Base-by-base conservation (phyloP, 53 echinoderm and acorn worm species). In the Astropecten irregularis region DNA sequence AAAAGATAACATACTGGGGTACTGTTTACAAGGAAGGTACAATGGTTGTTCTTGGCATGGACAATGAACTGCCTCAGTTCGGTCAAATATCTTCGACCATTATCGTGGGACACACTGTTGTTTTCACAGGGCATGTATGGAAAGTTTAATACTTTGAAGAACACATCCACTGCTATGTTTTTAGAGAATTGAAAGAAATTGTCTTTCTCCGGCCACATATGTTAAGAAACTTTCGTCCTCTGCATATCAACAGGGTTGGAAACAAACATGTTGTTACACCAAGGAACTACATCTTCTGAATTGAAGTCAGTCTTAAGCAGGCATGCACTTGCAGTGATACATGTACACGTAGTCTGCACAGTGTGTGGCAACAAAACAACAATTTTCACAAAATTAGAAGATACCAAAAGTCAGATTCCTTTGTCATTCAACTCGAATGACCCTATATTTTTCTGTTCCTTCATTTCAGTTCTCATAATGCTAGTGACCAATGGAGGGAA, bases 1-100 rank as follows among this genome's bases (percentile, higher is more conserved):
- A 86, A 35, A 81, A 82, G 86, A 18, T 31, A 27, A 86, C 52
- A 33, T 21, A 62, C 20, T 32, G 63, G 61, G 86, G 90, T 9
- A 54, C 53, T 3, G 16, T 22, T 16, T 90, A 86, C 66, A 36
- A 82, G 29, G 32, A 40, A 49, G 86, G 82, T 23, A 73, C 72
- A 54, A 82, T 82, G 37, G 82, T 82, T 9, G 82, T 40, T 0
- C 39, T 72, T 40, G 66, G 42, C 19, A 82, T 86, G 39, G 23
- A 49, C 2, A 82, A 86, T 40, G 86, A 86, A 58, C 6, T 69
- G 25, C 64, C 69, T 2, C 60, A 77, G 27, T 25, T 69, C 56
- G 76, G 57, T 21, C 76, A 55, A 19, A 58, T 76, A 37, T 37
- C 76, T 10, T 28, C 31, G 14, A 14, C n/a, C 40, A 58, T 76